Conservation (phyloP, 37 sponge, comb jelly and placozoan genomes). For the Lycopodina hypogea region DNA sequence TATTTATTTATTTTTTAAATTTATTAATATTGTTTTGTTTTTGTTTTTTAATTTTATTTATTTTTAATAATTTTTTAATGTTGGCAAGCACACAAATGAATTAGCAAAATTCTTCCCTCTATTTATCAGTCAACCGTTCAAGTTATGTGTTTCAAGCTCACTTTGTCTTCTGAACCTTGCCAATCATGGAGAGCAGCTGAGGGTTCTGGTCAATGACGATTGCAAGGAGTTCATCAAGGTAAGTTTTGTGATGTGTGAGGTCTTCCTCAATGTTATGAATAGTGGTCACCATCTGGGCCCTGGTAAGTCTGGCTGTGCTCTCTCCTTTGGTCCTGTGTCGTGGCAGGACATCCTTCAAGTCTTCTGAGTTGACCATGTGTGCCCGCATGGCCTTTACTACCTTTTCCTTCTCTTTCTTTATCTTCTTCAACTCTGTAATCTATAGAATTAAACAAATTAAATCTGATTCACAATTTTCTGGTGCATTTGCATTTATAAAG, state of each 20-base stretch:
- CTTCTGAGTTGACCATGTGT: background rate
- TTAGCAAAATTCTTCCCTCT: too few relatives aligned
- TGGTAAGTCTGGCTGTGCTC: conserved; percentile 1
- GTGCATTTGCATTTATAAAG: background rate
- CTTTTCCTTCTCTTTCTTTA: conserved; percentile 25
- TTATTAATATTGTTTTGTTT: too few relatives aligned
- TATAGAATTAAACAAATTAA: background rate
- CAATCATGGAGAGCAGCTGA: conserved; percentile 50
- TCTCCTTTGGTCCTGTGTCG: background rate
- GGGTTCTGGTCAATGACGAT: conserved; percentile 68
- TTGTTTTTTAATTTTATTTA: too few relatives aligned
- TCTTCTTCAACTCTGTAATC: conserved; percentile 30
- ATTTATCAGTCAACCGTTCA: too few relatives aligned
- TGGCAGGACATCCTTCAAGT: conserved; percentile 11
- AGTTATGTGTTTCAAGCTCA: too few relatives aligned
- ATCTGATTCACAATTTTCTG: background rate
- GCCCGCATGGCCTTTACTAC: background rate
- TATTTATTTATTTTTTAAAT: too few relatives aligned
- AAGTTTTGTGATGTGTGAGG: conserved; percentile 42
- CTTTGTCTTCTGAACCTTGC: conserved; percentile 51
- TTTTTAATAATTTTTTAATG: too few relatives aligned
- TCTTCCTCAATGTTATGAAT: conserved; percentile 36
- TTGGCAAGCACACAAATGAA: too few relatives aligned
- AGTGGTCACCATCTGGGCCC: conserved; percentile 41
- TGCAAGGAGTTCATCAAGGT: conserved; percentile 67